Percentiles rank a stretch among this genome's conserved stretches.
Conservation (phyloP, 1,140 invertebrate species). For the Calephelis virginiensis region DNA sequence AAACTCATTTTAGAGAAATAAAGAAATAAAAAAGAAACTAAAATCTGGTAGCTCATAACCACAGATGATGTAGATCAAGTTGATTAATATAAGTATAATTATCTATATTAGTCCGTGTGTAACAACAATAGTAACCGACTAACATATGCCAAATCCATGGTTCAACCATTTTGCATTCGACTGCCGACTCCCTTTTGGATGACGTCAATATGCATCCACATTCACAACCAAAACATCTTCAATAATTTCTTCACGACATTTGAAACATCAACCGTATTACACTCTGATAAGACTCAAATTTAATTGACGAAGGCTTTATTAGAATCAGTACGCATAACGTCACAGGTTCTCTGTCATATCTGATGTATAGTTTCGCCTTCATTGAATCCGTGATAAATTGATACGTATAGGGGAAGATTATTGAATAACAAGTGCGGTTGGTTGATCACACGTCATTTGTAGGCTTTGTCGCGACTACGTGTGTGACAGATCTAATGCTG, state of each 20-base stretch:
- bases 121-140: constrained; percentile 61
- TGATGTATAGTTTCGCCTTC: constrained; percentile 75
- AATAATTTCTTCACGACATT: not conserved
- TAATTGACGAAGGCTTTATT: not conserved
- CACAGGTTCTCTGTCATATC: constrained; percentile 31
- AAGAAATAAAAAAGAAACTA: too few species aligned
- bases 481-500: constrained; percentile 40
- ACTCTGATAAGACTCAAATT: constrained; percentile 20
- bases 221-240: constrained; percentile 34
- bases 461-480: constrained; percentile 50
- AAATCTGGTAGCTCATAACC: too few species aligned
- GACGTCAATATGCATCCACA: constrained; percentile 67
- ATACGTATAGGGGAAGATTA: constrained; percentile 67
- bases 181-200: constrained; percentile 68
- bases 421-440: constrained; percentile 74
- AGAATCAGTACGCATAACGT: constrained; percentile 23
- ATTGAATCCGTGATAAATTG: constrained; percentile 76
- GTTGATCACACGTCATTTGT: constrained; percentile 64
- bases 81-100: too few species aligned
- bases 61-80: too few species aligned
- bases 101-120: constrained; percentile 41
- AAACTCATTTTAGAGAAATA: too few species aligned
- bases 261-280: constrained; percentile 26
- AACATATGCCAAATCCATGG: constrained; percentile 77
- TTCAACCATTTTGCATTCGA: constrained; percentile 74